A percentile compares a stretch with the other conserved stretches of the same genome.
These are phyloP conservation scores for Melieria omissa DNA, from an alignment of 2,888 invertebrate species.

Conservation along the genomic window DNA sequence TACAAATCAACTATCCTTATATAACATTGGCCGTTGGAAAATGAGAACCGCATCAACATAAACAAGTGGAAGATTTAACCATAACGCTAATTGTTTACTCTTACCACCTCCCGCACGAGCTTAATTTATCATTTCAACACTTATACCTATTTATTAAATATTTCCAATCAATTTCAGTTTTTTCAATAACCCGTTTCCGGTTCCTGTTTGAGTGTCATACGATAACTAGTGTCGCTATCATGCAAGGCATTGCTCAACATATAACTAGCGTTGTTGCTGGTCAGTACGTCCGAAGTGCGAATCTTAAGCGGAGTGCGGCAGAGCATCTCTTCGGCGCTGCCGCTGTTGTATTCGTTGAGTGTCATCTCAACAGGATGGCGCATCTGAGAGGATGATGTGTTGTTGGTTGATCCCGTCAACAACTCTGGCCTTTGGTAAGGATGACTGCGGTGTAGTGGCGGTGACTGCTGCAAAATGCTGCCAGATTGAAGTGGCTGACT, in stretches of 20 bases:
- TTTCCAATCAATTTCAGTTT: background rate
- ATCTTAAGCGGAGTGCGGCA: conserved; percentile 62
- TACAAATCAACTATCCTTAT: too few species aligned
- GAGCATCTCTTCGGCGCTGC: conserved; percentile 58
- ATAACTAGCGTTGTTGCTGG: conserved; percentile 31
- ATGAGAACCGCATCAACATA: too few species aligned
- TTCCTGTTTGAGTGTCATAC: conserved; percentile 65
- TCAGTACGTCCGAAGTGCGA: conserved; percentile 55
- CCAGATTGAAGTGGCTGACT: conserved; percentile 29
- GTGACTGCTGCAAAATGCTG: conserved; percentile 41
- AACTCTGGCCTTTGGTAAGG: conserved; percentile 52
- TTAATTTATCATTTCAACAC: background rate
- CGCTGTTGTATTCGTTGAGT: conserved; percentile 64
- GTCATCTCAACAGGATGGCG: conserved; percentile 65
- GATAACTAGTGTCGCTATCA: conserved; percentile 58
- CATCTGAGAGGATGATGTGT: conserved; percentile 47
- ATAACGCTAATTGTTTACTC: background rate
- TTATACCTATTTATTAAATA: background rate
- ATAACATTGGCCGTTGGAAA: too few species aligned
- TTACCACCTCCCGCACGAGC: background rate
- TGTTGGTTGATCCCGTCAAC: conserved; percentile 47
- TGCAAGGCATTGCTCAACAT: conserved; percentile 41
- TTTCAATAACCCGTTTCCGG: conserved; percentile 65
- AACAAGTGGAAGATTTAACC: too few species aligned
- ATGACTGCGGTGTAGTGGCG: conserved; percentile 49